These are phyloP conservation scores for Chaetodon auriga DNA, from an alignment of 2,113 vertebrate genomes.

Conservation along the genomic window DNA sequence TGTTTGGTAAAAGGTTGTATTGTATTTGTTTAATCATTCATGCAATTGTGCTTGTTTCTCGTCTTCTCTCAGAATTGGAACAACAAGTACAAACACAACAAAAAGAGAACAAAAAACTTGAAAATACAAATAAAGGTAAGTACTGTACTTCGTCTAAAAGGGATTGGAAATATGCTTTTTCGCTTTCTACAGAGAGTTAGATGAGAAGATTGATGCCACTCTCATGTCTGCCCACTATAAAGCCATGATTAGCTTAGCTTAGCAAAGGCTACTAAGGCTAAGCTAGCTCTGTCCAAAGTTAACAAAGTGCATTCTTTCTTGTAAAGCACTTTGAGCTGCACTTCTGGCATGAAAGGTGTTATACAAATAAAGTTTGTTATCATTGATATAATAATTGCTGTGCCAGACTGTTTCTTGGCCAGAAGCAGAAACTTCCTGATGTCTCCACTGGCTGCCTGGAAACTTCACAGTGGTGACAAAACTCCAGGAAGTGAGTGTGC, in stretches of 20 bases:
- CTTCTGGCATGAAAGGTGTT: too few species aligned
- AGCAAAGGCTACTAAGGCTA: background rate
- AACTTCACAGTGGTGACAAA: too few species aligned
- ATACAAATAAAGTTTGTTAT: too few species aligned
- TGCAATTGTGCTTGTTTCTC: background rate
- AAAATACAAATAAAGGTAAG: constrained; percentile 49
- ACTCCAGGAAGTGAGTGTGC: too few species aligned
- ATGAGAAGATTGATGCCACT: background rate
- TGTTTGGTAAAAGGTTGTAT: background rate
- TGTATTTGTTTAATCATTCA: background rate
- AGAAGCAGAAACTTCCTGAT: too few species aligned
- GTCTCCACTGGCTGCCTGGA: too few species aligned
- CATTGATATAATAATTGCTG: too few species aligned
- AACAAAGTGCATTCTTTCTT: background rate
- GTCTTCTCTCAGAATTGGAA: constrained; percentile 44
- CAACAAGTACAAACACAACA: constrained; percentile 26
- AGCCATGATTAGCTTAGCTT: background rate
- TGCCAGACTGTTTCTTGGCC: too few species aligned
- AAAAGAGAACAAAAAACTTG: constrained; percentile 41
- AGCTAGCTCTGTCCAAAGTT: background rate
- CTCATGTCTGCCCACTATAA: too few species aligned
- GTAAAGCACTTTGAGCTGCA: too few species aligned
- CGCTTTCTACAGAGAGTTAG: background rate
- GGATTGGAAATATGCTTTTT: background rate
- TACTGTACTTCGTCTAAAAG: too few species aligned